Evolutionary conservation across 2,888 invertebrate species (phyloP).

Genomic region (Mesochorus sp.): DNA sequence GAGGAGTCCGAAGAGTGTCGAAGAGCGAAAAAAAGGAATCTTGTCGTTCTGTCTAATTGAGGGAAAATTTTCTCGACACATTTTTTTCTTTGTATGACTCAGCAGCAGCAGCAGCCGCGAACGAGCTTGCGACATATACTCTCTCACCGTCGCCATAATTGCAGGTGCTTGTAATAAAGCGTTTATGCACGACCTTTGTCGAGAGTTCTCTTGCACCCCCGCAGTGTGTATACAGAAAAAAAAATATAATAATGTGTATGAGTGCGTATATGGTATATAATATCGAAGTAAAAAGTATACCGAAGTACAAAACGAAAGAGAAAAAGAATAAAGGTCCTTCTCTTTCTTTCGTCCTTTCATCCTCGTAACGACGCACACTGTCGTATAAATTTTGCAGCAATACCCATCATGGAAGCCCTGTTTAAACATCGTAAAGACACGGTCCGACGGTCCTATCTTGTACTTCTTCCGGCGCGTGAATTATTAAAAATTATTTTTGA

Average conservation of each 20-base stretch:
- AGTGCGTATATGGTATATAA: too few relatives aligned
- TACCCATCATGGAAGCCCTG: neutral
- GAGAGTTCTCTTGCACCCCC: too few relatives aligned
- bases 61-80: slow-evolving; percentile 8
- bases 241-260: too few relatives aligned
- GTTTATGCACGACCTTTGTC: too few relatives aligned
- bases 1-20: neutral
- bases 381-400: slow-evolving; percentile 8
- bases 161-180: neutral
- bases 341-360: too few relatives aligned
- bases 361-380: slow-evolving; percentile 23
- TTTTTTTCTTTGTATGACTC: neutral
- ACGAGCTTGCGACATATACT: too few relatives aligned
- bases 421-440: slow-evolving; percentile 34
- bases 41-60: slow-evolving; percentile 17
- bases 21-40: neutral
- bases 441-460: slow-evolving; percentile 1
- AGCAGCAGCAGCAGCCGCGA: too few relatives aligned
- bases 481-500: too few relatives aligned
- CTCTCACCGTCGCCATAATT: too few relatives aligned
- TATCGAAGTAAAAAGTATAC: too few relatives aligned
- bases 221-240: too few relatives aligned
- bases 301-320: neutral
- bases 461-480: neutral
- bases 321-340: neutral